These are phyloP conservation scores for Agrotis clavis DNA, from an alignment of 2,888 invertebrate genomes.

Conservation along the genomic window DNA sequence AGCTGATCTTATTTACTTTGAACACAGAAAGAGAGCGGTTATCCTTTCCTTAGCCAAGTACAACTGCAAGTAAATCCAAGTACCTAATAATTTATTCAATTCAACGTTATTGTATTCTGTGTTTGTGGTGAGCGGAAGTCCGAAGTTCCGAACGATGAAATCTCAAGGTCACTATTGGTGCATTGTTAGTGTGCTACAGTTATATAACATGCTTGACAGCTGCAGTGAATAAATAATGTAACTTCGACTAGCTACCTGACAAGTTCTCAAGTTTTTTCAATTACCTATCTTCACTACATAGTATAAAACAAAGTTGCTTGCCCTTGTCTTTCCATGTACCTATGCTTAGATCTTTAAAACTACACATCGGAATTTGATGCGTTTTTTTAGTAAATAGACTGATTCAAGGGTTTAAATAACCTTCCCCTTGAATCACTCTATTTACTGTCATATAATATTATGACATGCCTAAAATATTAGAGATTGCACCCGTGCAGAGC, in stretches of 20 bases:
- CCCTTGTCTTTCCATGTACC: no score
- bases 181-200: slow-evolving; percentile 44
- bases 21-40: neutral
- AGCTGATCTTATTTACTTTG: neutral
- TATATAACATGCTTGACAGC: slow-evolving; percentile 37
- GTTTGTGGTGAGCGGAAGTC: slow-evolving; percentile 46
- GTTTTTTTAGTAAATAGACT: no score
- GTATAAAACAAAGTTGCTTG: no score
- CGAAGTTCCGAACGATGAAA: slow-evolving; percentile 46
- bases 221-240: slow-evolving; percentile 38
- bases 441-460: no score
- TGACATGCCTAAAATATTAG: no score
- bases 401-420: no score
- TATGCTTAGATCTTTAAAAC: no score
- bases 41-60: slow-evolving; percentile 1
- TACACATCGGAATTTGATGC: no score
- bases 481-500: no score
- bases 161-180: slow-evolving; percentile 52
- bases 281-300: no score
- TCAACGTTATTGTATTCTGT: slow-evolving; percentile 38
- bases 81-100: slow-evolving; percentile 31
- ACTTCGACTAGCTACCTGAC: slow-evolving; percentile 3
- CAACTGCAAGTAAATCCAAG: slow-evolving; percentile 13
- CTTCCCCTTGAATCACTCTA: no score
- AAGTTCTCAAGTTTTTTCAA: slow-evolving; percentile 1